Evolutionary conservation across 2,797 vertebrate species (phyloP).

Genomic region (Microctenopoma stevenorrisi): DNA sequence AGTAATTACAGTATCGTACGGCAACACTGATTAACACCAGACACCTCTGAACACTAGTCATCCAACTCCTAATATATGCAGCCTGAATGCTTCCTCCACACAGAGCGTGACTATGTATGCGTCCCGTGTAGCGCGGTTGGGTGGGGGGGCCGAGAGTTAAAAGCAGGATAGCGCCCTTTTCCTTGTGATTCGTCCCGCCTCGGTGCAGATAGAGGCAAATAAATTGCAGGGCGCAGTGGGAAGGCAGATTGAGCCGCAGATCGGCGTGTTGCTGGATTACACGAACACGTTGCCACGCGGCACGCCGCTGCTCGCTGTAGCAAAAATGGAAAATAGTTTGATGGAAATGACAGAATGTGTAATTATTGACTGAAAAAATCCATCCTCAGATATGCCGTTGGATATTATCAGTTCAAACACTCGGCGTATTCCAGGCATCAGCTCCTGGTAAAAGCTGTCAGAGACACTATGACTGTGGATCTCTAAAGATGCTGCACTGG

Average conservation of each 20-base stretch:
- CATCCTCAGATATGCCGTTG: conserved; percentile 17
- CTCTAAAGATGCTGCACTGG: conserved; percentile 13
- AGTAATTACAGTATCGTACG: neutral
- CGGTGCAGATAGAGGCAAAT: conserved; percentile 43
- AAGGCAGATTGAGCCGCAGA: conserved; percentile 53
- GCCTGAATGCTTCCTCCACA: neutral
- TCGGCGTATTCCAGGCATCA: neutral
- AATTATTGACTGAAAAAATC: conserved; percentile 38
- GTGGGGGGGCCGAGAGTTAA: conserved; percentile 16
- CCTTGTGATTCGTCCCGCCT: conserved; percentile 47
- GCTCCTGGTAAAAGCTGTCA: conserved; percentile 15
- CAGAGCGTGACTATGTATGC: neutral
- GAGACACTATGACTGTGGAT: conserved; percentile 18
- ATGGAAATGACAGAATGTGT: conserved; percentile 45
- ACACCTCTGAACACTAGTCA: neutral
- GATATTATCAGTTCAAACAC: conserved; percentile 22
- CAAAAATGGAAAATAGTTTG: conserved; percentile 17
- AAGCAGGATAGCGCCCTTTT: conserved; percentile 25
- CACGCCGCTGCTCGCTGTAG: neutral
- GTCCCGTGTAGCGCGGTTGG: neutral
- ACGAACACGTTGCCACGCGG: conserved; percentile 52
- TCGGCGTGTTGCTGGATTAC: conserved; percentile 60
- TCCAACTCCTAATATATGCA: too few relatives aligned
- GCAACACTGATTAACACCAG: neutral
- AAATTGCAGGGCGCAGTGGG: conserved; percentile 47